phyloP scores from a whole-genome alignment of 2,888 invertebrate species.

The Oscheius sp. region DNA sequence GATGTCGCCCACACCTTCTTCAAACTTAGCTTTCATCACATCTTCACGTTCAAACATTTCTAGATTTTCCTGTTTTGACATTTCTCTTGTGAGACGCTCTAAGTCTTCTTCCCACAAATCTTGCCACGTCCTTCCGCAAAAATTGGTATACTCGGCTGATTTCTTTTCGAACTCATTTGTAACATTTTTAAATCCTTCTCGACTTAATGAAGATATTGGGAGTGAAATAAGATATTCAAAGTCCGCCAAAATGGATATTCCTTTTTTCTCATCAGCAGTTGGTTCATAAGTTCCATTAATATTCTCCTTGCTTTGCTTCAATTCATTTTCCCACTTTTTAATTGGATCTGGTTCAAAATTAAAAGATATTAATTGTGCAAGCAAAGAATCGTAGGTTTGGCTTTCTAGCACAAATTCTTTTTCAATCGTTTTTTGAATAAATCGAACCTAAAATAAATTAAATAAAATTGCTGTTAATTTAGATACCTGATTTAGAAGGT shows the following conservation, averaged over 20 bases:
- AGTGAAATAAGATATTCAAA: too few species aligned
- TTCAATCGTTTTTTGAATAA: conserved; percentile 94
- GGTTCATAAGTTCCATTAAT: too few species aligned
- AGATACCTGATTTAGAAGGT: conserved; percentile 81
- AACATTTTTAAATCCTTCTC: too few species aligned
- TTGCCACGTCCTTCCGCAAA: too few species aligned
- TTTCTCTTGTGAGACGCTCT: conserved; percentile 73
- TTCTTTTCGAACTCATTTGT: conserved; percentile 75
- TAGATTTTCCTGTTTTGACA: conserved; percentile 60
- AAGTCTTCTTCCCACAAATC: conserved; percentile 90
- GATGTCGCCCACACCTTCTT: conserved; percentile 34
- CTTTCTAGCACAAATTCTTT: conserved; percentile 83
- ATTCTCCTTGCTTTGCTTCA: too few species aligned
- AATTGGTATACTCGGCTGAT: too few species aligned
- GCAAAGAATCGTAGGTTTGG: conserved; percentile 88
- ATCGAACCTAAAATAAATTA: conserved; percentile 73
- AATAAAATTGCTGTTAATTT: background rate
- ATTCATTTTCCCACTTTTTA: conserved; percentile 77
- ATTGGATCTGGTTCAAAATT: conserved; percentile 78
- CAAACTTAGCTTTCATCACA: conserved; percentile 67
- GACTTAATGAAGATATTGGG: too few species aligned
- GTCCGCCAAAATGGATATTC: too few species aligned
- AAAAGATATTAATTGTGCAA: conserved; percentile 81
- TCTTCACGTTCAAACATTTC: conserved; percentile 78
- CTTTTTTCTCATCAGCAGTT: too few species aligned